Percentiles rank a stretch among this genome's conserved stretches.
Evolutionary conservation across 2,113 vertebrate species (phyloP).

Genomic region (Xenopus laevis): DNA sequence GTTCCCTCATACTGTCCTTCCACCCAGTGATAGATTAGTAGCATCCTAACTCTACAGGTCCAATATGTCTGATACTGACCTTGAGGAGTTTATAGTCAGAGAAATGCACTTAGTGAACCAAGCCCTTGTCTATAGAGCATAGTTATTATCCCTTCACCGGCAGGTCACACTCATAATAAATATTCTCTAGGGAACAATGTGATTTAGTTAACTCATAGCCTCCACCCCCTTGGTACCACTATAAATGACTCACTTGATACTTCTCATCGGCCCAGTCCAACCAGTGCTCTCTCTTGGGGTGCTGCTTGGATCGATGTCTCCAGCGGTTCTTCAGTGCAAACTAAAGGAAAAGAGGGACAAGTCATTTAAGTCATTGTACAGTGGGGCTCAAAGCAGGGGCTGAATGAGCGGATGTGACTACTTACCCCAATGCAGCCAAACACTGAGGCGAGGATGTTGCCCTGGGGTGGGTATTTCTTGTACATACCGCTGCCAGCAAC

Average conservation of each 20-base stretch:
- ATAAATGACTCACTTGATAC: slow-evolving; percentile 72
- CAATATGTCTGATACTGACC: too few relatives aligned
- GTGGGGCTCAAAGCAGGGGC: not conserved
- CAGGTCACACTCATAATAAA: too few relatives aligned
- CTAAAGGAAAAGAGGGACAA: slow-evolving; percentile 57
- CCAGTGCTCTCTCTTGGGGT: slow-evolving; percentile 81
- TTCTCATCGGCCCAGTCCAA: slow-evolving; percentile 93
- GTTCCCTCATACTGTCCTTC: too few relatives aligned
- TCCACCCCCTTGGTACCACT: not conserved
- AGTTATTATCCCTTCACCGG: too few relatives aligned
- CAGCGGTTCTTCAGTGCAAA: slow-evolving; percentile 84
- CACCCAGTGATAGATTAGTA: too few relatives aligned
- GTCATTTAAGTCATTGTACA: too few relatives aligned
- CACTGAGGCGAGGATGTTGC: slow-evolving; percentile 83
- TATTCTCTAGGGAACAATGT: too few relatives aligned
- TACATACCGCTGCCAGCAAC: slow-evolving; percentile 83
- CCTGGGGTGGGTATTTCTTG: slow-evolving; percentile 81
- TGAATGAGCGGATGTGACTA: slow-evolving; percentile 10
- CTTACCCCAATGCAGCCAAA: slow-evolving; percentile 85
- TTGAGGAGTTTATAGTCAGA: too few relatives aligned
- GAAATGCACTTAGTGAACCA: too few relatives aligned
- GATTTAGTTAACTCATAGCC: not conserved
- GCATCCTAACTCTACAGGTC: too few relatives aligned
- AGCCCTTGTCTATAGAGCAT: too few relatives aligned
- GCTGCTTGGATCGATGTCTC: slow-evolving; percentile 62